phyloP scores from a whole-genome alignment of 2,888 invertebrate species.

The Entomobrya proxima region DNA sequence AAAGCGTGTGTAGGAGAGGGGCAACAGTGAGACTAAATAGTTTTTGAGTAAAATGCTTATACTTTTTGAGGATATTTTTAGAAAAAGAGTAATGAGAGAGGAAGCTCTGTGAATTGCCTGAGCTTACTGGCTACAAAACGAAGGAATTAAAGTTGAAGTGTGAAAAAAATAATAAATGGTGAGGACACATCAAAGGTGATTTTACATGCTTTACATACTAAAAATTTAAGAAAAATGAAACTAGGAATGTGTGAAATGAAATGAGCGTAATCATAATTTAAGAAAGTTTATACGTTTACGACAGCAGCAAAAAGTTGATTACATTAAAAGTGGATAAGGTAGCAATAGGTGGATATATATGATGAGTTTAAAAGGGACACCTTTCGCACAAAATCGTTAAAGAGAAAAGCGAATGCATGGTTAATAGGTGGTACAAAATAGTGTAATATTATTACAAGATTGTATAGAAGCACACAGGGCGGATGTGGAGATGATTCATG shows the following conservation, averaged over 20 bases:
- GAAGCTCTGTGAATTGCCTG: not conserved
- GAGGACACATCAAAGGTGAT: constrained; percentile 59
- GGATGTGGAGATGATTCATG: constrained; percentile 75
- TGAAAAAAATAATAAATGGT: constrained; percentile 24
- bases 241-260: constrained; percentile 6
- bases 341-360: not conserved
- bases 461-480: constrained; percentile 63
- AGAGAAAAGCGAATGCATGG: not conserved
- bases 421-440: not conserved
- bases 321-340: constrained; percentile 30
- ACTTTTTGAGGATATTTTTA: constrained; percentile 20
- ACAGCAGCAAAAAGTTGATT: constrained; percentile 35
- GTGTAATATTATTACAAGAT: not conserved
- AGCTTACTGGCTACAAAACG: not conserved
- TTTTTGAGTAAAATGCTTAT: not conserved
- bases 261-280: too few relatives aligned
- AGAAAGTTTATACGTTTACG: too few relatives aligned
- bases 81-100: not conserved
- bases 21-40: constrained; percentile 29
- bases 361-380: constrained; percentile 24
- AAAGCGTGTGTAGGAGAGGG: too few relatives aligned
- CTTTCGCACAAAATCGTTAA: constrained; percentile 26
- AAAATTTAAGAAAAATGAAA: not conserved
- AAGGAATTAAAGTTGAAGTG: constrained; percentile 11
- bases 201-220: constrained; percentile 21